These are phyloP conservation scores for Cyprinodon diabolis DNA, from an alignment of 2,797 vertebrate species.

Conservation along the genomic window DNA sequence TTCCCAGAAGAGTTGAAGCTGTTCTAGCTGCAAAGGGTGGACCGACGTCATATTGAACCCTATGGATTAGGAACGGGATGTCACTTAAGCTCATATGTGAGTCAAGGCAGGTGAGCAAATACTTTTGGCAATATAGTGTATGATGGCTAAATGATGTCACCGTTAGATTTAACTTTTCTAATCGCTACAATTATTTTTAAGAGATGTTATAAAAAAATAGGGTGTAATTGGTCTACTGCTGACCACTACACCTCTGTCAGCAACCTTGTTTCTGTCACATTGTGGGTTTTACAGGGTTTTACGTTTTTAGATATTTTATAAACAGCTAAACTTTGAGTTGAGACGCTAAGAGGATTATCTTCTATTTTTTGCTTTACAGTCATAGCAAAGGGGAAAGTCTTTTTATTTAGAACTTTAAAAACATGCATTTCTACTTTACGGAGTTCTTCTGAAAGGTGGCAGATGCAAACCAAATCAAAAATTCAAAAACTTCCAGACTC, in stretches of 20 bases:
- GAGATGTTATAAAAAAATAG: conserved; percentile 30
- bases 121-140: too few species aligned
- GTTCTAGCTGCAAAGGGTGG: too few species aligned
- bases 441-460: not conserved
- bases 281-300: not conserved
- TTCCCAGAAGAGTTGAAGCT: too few species aligned
- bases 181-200: conserved; percentile 43
- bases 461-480: conserved; percentile 15
- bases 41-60: too few species aligned
- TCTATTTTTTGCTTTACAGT: not conserved
- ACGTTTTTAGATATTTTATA: not conserved
- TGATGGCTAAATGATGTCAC: conserved; percentile 16
- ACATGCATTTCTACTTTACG: conserved; percentile 30
- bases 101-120: too few species aligned
- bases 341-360: not conserved
- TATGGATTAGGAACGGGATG: too few species aligned
- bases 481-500: conserved; percentile 1
- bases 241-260: conserved; percentile 2
- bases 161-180: conserved; percentile 27
- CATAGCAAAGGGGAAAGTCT: not conserved
- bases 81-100: too few species aligned
- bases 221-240: conserved; percentile 41
- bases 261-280: not conserved
- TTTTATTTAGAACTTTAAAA: conserved; percentile 2
- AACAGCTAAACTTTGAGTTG: not conserved